These are phyloP conservation scores for Cepaea nemoralis DNA, from an alignment of 1,140 invertebrate species.

Conservation along the genomic window DNA sequence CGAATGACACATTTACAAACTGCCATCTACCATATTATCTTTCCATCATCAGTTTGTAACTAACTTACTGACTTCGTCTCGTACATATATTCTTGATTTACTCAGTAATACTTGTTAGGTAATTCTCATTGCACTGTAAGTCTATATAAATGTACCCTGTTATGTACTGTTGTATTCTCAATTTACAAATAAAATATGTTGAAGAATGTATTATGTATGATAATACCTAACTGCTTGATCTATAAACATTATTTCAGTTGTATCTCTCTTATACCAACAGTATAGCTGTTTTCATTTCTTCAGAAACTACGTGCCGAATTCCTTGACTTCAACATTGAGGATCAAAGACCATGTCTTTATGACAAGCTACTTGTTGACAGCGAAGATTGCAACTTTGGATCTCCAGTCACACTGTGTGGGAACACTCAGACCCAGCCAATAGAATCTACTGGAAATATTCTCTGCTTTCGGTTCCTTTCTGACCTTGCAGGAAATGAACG, in stretches of 20 bases:
- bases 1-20: too few relatives aligned
- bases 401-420: background rate
- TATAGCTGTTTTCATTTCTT: background rate
- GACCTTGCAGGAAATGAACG: background rate
- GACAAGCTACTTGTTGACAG: background rate
- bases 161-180: too few relatives aligned
- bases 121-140: too few relatives aligned
- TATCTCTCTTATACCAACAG: background rate
- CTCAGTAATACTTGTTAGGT: too few relatives aligned
- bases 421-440: background rate
- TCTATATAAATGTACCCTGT: too few relatives aligned
- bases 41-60: too few relatives aligned
- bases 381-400: background rate
- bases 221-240: background rate
- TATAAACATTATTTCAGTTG: background rate
- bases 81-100: too few relatives aligned
- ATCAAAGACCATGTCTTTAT: background rate
- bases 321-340: background rate
- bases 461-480: background rate
- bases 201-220: too few relatives aligned
- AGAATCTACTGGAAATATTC: background rate
- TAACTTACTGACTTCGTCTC: too few relatives aligned
- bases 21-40: too few relatives aligned
- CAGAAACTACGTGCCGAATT: background rate
- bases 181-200: too few relatives aligned